A percentile compares a stretch with the other conserved stretches of the same genome.
These are phyloP conservation scores for Apteryx owenii DNA, from an alignment of 2,113 vertebrate genomes.

Conservation along the genomic window DNA sequence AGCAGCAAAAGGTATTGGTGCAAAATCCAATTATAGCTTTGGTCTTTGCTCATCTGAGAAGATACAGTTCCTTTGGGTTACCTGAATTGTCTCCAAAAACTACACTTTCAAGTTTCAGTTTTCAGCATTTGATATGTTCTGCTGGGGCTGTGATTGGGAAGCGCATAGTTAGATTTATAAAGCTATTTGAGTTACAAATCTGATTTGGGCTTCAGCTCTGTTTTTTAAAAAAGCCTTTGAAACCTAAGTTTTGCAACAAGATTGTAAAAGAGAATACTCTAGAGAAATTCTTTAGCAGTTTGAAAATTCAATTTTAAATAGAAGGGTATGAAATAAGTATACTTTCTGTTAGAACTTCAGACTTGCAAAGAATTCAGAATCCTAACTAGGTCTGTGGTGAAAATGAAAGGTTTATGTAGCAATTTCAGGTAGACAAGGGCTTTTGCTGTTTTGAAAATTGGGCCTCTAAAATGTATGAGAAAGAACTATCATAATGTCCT, in stretches of 20 bases:
- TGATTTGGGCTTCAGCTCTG: neutral
- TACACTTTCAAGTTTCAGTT: neutral
- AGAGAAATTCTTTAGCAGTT: neutral
- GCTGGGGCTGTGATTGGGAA: neutral
- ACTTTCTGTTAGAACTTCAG: neutral
- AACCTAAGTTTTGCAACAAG: neutral
- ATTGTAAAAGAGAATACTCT: neutral
- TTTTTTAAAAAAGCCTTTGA: neutral
- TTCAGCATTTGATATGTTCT: neutral
- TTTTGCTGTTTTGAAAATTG: neutral
- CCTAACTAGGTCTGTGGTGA: neutral
- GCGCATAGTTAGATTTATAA: neutral
- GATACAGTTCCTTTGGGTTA: neutral
- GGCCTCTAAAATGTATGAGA: neutral
- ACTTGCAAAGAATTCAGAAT: neutral
- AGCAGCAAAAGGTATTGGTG: neutral
- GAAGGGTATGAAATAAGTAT: neutral
- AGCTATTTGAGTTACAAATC: neutral
- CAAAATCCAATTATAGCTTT: constrained; percentile 13
- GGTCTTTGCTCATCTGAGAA: neutral
- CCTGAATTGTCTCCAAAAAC: neutral
- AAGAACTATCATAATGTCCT: neutral
- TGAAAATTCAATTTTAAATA: constrained; percentile 40
- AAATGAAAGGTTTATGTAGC: neutral
- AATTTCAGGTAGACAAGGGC: neutral